phyloP scores from a whole-genome alignment of 2,888 invertebrate genomes.

The Congeria kusceri region DNA sequence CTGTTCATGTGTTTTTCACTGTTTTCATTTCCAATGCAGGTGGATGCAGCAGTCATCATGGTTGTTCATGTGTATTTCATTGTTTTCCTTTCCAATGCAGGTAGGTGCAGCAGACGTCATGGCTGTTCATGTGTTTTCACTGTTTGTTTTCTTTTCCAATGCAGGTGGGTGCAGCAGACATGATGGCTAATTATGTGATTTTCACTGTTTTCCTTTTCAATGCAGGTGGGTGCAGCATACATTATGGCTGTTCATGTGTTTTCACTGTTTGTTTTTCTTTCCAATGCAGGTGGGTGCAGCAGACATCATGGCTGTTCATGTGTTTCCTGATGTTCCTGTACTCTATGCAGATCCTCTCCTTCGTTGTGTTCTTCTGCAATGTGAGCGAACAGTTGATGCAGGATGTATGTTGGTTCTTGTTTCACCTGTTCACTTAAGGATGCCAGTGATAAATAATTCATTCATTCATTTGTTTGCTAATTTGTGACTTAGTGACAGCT shows the following conservation, averaged over 20 bases:
- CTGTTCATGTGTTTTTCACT: constrained; percentile 1
- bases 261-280: not conserved
- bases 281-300: constrained; percentile 88
- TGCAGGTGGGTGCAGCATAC: constrained; percentile 87
- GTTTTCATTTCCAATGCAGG: constrained; percentile 50
- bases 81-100: constrained; percentile 49
- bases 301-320: constrained; percentile 93
- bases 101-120: constrained; percentile 91
- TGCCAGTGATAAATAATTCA: no score
- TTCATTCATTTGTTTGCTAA: no score
- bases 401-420: constrained; percentile 71
- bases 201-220: constrained; percentile 91
- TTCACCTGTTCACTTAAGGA: no score
- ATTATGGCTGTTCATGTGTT: not conserved
- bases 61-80: not conserved
- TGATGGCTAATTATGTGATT: constrained; percentile 90
- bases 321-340: constrained; percentile 91
- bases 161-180: constrained; percentile 91
- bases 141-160: not conserved
- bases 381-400: constrained; percentile 74
- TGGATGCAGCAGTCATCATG: not conserved
- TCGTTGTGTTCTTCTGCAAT: constrained; percentile 83
- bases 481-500: no score
- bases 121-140: not conserved
- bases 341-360: constrained; percentile 90